Evolutionary conservation across 2,113 vertebrate genomes (phyloP).

Genomic region (Cyanoderma ruficeps): DNA sequence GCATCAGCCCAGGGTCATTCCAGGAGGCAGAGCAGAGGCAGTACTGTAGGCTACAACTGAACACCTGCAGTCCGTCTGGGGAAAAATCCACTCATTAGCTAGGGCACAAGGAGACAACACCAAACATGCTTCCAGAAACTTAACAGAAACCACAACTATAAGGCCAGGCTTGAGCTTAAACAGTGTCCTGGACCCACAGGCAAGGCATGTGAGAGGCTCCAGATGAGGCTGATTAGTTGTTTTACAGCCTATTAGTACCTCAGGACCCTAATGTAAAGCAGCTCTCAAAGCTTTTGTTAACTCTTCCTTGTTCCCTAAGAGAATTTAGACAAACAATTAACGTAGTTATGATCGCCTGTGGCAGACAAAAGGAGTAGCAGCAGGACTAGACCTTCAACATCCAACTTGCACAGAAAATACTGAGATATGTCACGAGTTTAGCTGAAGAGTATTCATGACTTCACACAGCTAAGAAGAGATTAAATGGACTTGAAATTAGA

Average conservation of each 20-base stretch:
- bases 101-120: rapidly evolving
- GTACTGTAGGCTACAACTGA: neutral
- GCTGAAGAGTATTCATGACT: neutral
- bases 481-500: neutral
- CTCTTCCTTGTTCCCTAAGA: neutral
- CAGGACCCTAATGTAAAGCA: neutral
- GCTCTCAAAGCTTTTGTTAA: neutral
- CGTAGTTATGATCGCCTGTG: rapidly evolving
- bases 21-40: neutral
- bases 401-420: neutral
- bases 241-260: neutral
- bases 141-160: neutral
- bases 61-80: no score
- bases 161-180: neutral
- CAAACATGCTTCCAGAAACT: neutral
- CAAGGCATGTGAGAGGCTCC: neutral
- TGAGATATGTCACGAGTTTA: neutral
- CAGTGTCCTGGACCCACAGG: neutral
- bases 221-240: neutral
- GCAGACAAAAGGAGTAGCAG: neutral
- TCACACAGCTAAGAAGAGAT: neutral
- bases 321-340: neutral
- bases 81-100: neutral
- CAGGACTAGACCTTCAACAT: neutral
- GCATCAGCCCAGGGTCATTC: neutral